phyloP scores from a whole-genome alignment of 1,140 invertebrate genomes.

The Spodoptera frugiperda region DNA sequence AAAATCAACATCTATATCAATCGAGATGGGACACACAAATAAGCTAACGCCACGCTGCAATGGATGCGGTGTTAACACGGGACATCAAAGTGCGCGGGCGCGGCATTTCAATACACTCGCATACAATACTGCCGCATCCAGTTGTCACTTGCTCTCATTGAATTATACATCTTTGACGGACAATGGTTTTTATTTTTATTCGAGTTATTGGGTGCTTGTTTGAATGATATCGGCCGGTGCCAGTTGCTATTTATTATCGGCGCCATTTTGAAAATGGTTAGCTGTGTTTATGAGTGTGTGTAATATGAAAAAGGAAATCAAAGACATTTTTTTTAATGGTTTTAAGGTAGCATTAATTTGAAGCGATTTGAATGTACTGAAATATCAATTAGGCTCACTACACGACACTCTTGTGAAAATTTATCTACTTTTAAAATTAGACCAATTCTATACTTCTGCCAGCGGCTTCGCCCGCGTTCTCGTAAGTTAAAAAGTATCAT shows the following conservation, averaged over 20 bases:
- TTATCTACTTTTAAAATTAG: too few species aligned
- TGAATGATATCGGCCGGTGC: slow-evolving; percentile 28
- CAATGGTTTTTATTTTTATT: slow-evolving; percentile 56
- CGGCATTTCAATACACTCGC: slow-evolving; percentile 67
- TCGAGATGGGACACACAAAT: slow-evolving; percentile 34
- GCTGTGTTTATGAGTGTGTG: too few species aligned
- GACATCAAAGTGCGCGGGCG: slow-evolving; percentile 32
- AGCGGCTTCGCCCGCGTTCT: too few species aligned
- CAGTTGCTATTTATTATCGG: neutral
- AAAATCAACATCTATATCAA: slow-evolving; percentile 27
- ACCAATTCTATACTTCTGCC: too few species aligned
- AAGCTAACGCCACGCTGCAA: slow-evolving; percentile 45
- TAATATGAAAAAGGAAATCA: too few species aligned
- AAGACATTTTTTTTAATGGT: too few species aligned
- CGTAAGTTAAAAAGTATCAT: too few species aligned
- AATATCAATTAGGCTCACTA: too few species aligned
- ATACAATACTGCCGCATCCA: slow-evolving; percentile 74
- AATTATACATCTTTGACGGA: slow-evolving; percentile 74
- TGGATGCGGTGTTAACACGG: slow-evolving; percentile 57
- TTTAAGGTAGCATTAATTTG: too few species aligned
- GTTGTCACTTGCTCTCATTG: slow-evolving; percentile 72
- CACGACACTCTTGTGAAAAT: too few species aligned
- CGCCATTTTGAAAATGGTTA: too few species aligned
- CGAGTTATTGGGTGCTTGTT: slow-evolving; percentile 15
- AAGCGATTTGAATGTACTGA: too few species aligned